Conservation (phyloP, 2,113 vertebrate genomes). For the Platycercus adscitus region DNA sequence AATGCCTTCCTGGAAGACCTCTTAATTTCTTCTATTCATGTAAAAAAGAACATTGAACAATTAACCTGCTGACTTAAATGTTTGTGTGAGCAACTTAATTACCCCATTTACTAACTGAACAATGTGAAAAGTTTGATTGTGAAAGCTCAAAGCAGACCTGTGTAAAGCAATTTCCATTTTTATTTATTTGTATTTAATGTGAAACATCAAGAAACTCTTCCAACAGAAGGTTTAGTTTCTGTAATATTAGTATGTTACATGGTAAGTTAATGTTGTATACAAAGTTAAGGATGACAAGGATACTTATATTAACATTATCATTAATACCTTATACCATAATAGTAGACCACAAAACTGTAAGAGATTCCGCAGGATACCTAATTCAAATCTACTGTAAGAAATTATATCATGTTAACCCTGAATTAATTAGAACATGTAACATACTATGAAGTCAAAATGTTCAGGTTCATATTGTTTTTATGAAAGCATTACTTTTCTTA, state of each 20-base stretch:
- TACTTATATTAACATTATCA: not conserved
- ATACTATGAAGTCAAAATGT: not conserved
- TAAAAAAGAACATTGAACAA: not conserved
- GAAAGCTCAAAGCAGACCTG: not conserved
- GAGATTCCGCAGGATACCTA: not conserved
- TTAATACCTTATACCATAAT: not conserved
- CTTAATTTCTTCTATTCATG: not conserved
- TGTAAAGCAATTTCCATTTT: not conserved
- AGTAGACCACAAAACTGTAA: not conserved
- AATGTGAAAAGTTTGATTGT: not conserved
- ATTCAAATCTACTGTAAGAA: not conserved
- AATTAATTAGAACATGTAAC: not conserved
- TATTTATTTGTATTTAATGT: not conserved
- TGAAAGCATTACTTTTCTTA: not conserved
- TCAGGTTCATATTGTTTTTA: not conserved
- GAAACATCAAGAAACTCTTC: not conserved
- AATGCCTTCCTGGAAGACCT: rapidly evolving
- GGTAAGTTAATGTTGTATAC: not conserved
- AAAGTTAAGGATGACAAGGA: not conserved
- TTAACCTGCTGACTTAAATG: not conserved
- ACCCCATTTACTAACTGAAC: not conserved
- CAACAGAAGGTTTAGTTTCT: not conserved
- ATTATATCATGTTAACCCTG: not conserved
- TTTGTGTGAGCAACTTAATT: not conserved
- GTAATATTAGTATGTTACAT: not conserved